Evolutionary conservation across 2,797 vertebrate species (phyloP).

Genomic region (Mus spretus): DNA sequence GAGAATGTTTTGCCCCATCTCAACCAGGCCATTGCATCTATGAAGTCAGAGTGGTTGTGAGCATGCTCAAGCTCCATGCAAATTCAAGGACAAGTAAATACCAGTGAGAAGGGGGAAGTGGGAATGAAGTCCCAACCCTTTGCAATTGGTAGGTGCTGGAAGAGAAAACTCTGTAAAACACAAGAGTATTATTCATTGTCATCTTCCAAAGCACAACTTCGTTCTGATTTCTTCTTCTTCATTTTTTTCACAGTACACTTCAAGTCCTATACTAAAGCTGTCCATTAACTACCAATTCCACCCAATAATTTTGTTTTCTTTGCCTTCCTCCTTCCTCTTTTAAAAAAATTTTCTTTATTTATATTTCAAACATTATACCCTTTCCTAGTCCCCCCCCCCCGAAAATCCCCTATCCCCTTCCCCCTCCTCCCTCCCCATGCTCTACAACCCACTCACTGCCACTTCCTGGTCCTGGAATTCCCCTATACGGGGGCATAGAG

Average conservation of each 20-base stretch:
- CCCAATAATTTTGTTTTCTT: conserved; percentile 2
- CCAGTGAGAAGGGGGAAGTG: background rate
- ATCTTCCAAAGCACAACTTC: background rate
- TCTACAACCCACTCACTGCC: too few species aligned
- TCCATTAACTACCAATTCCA: background rate
- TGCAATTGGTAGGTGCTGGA: background rate
- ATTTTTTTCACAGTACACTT: too few species aligned
- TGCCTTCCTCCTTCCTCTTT: background rate
- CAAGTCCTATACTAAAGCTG: background rate
- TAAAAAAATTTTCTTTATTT: too few species aligned
- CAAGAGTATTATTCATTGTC: background rate
- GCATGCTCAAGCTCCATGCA: too few species aligned
- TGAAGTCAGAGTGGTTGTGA: background rate
- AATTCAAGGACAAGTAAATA: background rate
- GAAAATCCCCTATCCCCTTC: too few species aligned
- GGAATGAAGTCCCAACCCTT: too few species aligned
- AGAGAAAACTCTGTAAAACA: background rate
- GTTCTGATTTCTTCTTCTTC: background rate
- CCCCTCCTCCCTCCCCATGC: too few species aligned
- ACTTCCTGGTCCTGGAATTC: too few species aligned
- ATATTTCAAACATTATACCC: too few species aligned
- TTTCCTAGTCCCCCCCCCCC: too few species aligned
- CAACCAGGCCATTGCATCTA: background rate
- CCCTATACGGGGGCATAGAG: too few species aligned
- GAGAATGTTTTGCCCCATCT: background rate